phyloP scores from a whole-genome alignment of 1,140 invertebrate genomes.

The Drosophila pruinosa region DNA sequence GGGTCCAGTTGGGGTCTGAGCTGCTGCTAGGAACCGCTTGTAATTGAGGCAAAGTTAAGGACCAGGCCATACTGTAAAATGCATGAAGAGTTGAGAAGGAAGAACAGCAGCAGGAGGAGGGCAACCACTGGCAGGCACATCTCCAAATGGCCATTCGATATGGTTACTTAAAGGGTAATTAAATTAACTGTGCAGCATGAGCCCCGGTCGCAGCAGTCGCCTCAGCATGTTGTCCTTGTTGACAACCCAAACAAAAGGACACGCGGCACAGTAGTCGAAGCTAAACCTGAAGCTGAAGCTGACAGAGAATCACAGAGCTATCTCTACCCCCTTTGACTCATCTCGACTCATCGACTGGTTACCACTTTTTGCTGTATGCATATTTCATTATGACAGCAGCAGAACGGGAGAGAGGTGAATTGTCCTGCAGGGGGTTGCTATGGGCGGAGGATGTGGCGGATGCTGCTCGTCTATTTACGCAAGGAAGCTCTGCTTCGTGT shows the following conservation, averaged over 20 bases:
- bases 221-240: slow-evolving; percentile 58
- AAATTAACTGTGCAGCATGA: slow-evolving; percentile 66
- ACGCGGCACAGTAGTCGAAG: slow-evolving; percentile 28
- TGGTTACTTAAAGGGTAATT: slow-evolving; percentile 82
- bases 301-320: slow-evolving; percentile 26
- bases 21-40: neutral
- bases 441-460: neutral
- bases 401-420: neutral
- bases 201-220: slow-evolving; percentile 11
- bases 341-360: slow-evolving; percentile 17
- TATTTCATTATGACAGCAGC: slow-evolving; percentile 72
- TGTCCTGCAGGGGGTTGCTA: slow-evolving; percentile 19
- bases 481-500: slow-evolving; percentile 42
- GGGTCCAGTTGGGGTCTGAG: neutral
- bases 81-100: slow-evolving; percentile 29
- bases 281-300: neutral
- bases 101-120: neutral
- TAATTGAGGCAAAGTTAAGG: slow-evolving; percentile 65
- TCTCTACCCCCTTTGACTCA: neutral
- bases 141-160: slow-evolving; percentile 77
- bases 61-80: slow-evolving; percentile 45
- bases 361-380: slow-evolving; percentile 55
- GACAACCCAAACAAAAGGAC: slow-evolving; percentile 57
- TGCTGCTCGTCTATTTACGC: slow-evolving; percentile 3
- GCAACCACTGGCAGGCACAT: slow-evolving; percentile 32